A percentile compares a stretch with the other conserved stretches of the same genome.
Conservation (phyloP, 2,888 invertebrate genomes). For the Oligia latruncula region DNA sequence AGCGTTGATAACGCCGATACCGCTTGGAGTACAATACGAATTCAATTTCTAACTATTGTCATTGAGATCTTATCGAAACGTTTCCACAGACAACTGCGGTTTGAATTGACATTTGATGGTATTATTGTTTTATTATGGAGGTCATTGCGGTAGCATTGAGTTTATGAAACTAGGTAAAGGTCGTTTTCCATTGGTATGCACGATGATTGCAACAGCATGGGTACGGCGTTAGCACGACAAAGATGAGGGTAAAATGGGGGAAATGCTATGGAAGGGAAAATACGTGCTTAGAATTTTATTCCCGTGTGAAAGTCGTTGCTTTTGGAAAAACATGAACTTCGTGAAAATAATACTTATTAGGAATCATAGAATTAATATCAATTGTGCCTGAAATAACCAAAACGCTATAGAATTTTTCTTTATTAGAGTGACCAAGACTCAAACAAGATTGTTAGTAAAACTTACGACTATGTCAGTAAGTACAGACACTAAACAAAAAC, state of each 20-base stretch:
- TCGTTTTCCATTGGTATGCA: neutral
- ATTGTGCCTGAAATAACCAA: neutral
- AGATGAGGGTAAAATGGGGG: neutral
- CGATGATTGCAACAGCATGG: too few species aligned
- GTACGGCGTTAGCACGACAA: fast-evolving
- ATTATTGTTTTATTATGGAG: slow-evolving; percentile 14
- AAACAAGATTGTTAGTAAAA: too few species aligned
- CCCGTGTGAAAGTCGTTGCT: neutral
- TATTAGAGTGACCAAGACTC: too few species aligned
- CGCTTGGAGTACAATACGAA: slow-evolving; percentile 37
- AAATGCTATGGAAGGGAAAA: neutral
- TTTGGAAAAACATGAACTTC: too few species aligned
- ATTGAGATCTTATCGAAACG: slow-evolving; percentile 32
- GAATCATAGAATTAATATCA: too few species aligned
- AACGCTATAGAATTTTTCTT: neutral
- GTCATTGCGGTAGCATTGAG: neutral
- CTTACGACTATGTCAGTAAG: too few species aligned
- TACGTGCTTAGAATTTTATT: neutral
- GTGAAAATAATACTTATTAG: too few species aligned
- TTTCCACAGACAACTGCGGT: slow-evolving; percentile 12
- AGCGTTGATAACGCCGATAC: slow-evolving; percentile 22
- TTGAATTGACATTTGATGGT: slow-evolving; percentile 20
- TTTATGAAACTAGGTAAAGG: neutral
- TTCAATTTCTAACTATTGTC: slow-evolving; percentile 56
- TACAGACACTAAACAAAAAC: too few species aligned